Percentiles rank a stretch among this genome's conserved stretches.
phyloP scores from a whole-genome alignment of 2,888 invertebrate genomes.

The Rhyacophila evoluta region DNA sequence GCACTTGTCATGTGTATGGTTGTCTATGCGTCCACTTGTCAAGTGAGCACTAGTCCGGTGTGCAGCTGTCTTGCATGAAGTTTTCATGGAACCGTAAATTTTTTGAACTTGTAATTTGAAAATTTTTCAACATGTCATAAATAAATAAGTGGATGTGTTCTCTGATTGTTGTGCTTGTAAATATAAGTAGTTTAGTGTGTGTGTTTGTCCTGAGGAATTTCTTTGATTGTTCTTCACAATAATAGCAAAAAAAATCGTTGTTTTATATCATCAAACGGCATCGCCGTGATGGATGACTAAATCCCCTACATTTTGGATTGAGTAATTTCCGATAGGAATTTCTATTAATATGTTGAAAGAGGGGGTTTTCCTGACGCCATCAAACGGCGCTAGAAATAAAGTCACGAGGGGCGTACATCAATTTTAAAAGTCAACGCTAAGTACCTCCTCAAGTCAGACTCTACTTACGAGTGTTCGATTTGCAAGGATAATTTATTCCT shows the following conservation, averaged over 20 bases:
- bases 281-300: slow-evolving; percentile 33
- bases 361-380: slow-evolving; percentile 39
- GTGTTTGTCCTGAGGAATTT: too few species aligned
- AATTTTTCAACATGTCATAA: too few species aligned
- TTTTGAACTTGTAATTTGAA: too few species aligned
- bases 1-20: too few species aligned
- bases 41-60: too few species aligned
- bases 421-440: slow-evolving; percentile 39
- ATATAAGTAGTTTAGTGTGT: too few species aligned
- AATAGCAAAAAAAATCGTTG: neutral
- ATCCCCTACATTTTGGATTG: slow-evolving; percentile 42
- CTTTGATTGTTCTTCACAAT: neutral
- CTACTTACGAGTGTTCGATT: slow-evolving; percentile 36
- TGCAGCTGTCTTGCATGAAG: too few species aligned
- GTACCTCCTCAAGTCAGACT: slow-evolving; percentile 29
- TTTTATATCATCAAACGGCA: slow-evolving; percentile 14
- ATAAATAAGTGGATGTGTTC: too few species aligned
- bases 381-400: slow-evolving; percentile 45
- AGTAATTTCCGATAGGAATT: slow-evolving; percentile 44
- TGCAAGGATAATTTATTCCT: slow-evolving; percentile 50
- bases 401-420: slow-evolving; percentile 35
- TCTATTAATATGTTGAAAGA: slow-evolving; percentile 37
- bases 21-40: too few species aligned
- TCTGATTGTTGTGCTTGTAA: too few species aligned
- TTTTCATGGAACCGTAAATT: too few species aligned